Evolutionary conservation across 64 coral and sea anemone species (phyloP).

Genomic region (Exaiptasia diaphana): DNA sequence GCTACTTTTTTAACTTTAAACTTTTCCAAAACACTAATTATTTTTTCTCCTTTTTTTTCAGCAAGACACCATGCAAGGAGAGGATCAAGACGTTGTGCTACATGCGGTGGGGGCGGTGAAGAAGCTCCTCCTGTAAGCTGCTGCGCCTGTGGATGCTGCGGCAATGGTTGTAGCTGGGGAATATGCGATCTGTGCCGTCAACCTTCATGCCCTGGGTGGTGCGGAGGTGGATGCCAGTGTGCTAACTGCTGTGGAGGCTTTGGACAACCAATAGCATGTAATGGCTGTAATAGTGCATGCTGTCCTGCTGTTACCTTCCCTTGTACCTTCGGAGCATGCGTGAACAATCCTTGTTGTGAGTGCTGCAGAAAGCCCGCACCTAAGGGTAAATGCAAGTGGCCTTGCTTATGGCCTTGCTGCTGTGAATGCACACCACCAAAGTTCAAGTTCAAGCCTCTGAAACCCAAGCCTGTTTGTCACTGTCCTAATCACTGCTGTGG

Average conservation of each 20-base stretch:
- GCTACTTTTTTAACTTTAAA: too few species aligned
- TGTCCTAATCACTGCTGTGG: conserved; percentile 12
- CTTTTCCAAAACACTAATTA: too few species aligned
- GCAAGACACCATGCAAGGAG: too few species aligned
- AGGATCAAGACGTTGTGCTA: too few species aligned
- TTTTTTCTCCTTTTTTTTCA: too few species aligned
- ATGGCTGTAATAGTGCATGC: conserved; percentile 40
- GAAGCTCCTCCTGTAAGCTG: too few species aligned
- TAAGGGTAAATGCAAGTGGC: conserved; percentile 37
- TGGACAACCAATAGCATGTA: conserved; percentile 13
- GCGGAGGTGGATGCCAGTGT: conserved; percentile 49
- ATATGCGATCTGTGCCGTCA: conserved; percentile 25
- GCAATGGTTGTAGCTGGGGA: conserved; percentile 16
- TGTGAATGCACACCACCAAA: conserved; percentile 53
- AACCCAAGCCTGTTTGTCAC: conserved; percentile 43
- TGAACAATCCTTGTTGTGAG: conserved; percentile 50
- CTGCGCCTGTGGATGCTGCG: conserved; percentile 39
- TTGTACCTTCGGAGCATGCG: conserved; percentile 37
- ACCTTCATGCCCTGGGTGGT: conserved; percentile 31
- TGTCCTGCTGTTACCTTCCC: conserved; percentile 53
- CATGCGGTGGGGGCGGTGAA: too few species aligned
- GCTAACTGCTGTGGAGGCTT: conserved; percentile 57
- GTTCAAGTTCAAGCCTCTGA: conserved; percentile 55
- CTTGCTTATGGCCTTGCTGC: conserved; percentile 62
- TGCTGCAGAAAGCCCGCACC: conserved; percentile 29